Conservation (phyloP, 2,113 vertebrate genomes). For the Nesoenas mayeri region DNA sequence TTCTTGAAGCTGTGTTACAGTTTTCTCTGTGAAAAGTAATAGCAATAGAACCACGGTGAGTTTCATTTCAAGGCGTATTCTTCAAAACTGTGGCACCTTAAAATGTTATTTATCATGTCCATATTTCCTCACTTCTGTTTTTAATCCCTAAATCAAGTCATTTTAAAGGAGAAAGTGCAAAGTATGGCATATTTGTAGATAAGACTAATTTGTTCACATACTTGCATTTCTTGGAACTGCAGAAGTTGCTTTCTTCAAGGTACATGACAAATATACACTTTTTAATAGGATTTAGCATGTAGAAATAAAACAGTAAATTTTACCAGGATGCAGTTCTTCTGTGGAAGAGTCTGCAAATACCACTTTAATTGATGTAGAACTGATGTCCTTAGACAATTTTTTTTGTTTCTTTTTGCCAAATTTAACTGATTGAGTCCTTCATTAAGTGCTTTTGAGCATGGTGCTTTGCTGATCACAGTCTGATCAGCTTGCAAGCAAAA, state of each 20-base stretch:
- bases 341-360: background rate
- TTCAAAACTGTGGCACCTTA: background rate
- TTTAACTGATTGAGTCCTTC: background rate
- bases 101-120: background rate
- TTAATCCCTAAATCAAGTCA: background rate
- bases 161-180: background rate
- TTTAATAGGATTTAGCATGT: background rate
- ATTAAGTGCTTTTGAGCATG: background rate
- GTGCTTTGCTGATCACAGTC: background rate
- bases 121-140: background rate
- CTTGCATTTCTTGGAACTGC: background rate
- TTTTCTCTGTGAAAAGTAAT: background rate
- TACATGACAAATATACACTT: background rate
- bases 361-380: background rate
- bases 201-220: background rate
- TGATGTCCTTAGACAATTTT: background rate
- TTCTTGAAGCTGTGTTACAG: background rate
- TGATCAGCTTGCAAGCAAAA: slow-evolving; percentile 17
- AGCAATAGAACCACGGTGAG: background rate
- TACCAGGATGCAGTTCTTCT: background rate
- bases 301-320: background rate
- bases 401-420: background rate
- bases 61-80: background rate
- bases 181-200: background rate
- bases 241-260: background rate